Conservation (phyloP, 2,113 vertebrate genomes). For the Sinocyclocheilus anophthalmus region DNA sequence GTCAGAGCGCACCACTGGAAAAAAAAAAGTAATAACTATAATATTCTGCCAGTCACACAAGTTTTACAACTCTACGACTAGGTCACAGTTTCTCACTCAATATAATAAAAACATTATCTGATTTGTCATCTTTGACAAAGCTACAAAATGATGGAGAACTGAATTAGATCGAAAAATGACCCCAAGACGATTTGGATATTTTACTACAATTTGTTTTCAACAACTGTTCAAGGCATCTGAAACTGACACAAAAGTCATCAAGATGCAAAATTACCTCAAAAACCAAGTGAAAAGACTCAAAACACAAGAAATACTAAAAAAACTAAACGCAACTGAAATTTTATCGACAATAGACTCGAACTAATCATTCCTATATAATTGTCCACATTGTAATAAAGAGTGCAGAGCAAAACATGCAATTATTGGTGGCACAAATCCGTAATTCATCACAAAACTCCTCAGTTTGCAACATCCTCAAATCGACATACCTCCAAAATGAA, state of each 20-base stretch:
- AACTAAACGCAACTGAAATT: background rate
- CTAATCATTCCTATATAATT: background rate
- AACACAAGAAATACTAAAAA: background rate
- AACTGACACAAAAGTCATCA: background rate
- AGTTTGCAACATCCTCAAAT: slow-evolving; percentile 1
- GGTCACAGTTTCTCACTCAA: background rate
- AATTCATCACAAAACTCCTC: too few relatives aligned
- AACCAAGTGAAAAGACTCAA: background rate
- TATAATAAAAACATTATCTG: background rate
- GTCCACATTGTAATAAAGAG: background rate
- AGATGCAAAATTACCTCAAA: background rate
- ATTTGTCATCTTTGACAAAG: background rate
- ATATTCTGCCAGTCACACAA: background rate
- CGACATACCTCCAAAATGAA: slow-evolving; percentile 68
- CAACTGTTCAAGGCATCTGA: background rate
- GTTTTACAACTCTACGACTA: slow-evolving; percentile 1
- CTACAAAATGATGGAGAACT: background rate
- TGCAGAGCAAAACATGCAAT: background rate
- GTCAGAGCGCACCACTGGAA: background rate
- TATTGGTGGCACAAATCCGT: background rate
- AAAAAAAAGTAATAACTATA: background rate
- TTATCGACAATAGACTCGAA: background rate
- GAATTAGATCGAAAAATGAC: background rate
- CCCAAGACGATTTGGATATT: background rate
- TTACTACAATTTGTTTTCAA: background rate